phyloP scores from a whole-genome alignment of 2,888 invertebrate genomes.

The Chouioia cunea region DNA sequence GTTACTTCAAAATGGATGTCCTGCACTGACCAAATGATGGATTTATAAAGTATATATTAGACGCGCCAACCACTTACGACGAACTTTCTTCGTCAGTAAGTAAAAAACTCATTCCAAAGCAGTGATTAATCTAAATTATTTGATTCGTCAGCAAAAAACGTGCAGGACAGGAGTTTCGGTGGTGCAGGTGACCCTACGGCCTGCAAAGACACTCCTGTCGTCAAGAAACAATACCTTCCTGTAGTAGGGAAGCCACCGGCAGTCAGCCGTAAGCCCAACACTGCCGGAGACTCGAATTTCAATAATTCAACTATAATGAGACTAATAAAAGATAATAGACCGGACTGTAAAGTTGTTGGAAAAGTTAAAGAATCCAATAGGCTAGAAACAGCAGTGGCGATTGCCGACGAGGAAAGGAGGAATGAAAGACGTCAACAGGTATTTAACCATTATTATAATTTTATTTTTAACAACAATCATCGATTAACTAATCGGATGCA shows the following conservation, averaged over 20 bases:
- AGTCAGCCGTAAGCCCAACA: conserved; percentile 1
- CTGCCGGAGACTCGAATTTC: neutral
- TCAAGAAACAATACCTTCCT: conserved; percentile 47
- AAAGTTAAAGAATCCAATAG: neutral
- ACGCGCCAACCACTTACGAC: too few species aligned
- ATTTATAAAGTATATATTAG: too few species aligned
- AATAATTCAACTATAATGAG: neutral
- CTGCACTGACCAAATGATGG: too few species aligned
- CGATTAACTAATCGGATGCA: too few species aligned
- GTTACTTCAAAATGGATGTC: too few species aligned
- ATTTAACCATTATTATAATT: neutral
- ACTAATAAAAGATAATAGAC: neutral
- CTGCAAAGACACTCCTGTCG: conserved; percentile 66
- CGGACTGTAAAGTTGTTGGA: neutral
- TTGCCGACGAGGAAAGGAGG: conserved; percentile 12
- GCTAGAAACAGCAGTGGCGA: neutral
- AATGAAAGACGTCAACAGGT: conserved; percentile 34
- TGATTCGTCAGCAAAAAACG: conserved; percentile 73
- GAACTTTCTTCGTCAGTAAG: too few species aligned
- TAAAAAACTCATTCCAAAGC: too few species aligned
- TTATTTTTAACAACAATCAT: neutral
- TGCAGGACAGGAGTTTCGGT: conserved; percentile 74
- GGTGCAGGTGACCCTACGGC: conserved; percentile 66
- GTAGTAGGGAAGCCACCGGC: conserved; percentile 56
- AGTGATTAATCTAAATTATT: neutral